Evolutionary conservation across 2,888 invertebrate genomes (phyloP).

Genomic region (Torymus auratus): DNA sequence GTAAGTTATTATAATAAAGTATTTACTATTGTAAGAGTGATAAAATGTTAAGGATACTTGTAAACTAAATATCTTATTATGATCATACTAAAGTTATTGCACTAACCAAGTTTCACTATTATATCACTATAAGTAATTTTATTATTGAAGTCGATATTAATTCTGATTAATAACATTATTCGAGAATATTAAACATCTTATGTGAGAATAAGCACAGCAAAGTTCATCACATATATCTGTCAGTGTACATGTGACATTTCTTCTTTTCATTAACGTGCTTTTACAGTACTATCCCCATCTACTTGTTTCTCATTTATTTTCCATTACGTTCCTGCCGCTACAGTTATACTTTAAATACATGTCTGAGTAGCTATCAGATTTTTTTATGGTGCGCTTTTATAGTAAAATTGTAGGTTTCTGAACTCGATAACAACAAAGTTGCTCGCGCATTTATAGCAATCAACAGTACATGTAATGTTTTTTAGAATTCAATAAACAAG

Average conservation of each 20-base stretch:
- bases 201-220: not conserved
- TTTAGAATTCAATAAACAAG: constrained; percentile 7
- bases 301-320: constrained; percentile 11
- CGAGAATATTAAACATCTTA: not conserved
- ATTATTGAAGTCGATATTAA: not conserved
- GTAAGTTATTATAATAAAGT: too few relatives aligned
- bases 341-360: constrained; percentile 45
- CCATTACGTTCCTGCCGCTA: not conserved
- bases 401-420: constrained; percentile 23
- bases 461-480: not conserved
- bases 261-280: not conserved
- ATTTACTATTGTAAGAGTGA: too few relatives aligned
- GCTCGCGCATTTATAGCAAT: constrained; percentile 31
- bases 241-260: not conserved
- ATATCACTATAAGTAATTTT: too few relatives aligned
- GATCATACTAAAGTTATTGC: too few relatives aligned
- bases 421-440: not conserved
- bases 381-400: constrained; percentile 10
- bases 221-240: constrained; percentile 8
- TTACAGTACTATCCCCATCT: not conserved
- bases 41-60: too few relatives aligned
- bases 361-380: constrained; percentile 10
- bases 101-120: too few relatives aligned
- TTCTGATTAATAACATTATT: not conserved
- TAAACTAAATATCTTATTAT: too few relatives aligned